These are phyloP conservation scores for Tenrec ecaudatus DNA, from an alignment of 2,113 vertebrate species.

Conservation along the genomic window DNA sequence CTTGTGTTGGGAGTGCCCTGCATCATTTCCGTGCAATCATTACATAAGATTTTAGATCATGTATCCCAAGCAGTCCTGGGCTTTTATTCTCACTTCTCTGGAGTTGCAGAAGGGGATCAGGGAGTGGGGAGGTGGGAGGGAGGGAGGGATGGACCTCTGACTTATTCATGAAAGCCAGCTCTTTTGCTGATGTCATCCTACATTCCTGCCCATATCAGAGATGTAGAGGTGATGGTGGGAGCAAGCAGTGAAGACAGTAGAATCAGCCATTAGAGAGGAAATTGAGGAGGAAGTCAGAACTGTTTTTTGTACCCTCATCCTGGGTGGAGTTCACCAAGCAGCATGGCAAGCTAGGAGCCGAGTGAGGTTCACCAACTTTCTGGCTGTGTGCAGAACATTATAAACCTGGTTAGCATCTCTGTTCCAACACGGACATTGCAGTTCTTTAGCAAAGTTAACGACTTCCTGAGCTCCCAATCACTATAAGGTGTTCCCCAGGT, in stretches of 20 bases:
- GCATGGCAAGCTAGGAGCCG: neutral
- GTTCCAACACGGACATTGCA: neutral
- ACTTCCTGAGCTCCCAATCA: neutral
- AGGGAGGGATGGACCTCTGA: neutral
- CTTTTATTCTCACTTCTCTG: neutral
- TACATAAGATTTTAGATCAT: neutral
- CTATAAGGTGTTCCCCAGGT: neutral
- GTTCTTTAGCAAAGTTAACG: neutral
- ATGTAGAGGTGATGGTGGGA: neutral
- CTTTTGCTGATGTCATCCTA: neutral
- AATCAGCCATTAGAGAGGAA: neutral
- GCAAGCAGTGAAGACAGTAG: neutral
- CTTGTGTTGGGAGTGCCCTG: neutral
- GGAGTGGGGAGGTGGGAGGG: too few species aligned
- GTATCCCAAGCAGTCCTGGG: neutral
- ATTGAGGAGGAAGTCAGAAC: neutral
- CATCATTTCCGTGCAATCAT: neutral
- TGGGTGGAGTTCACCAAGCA: neutral
- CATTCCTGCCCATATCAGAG: neutral
- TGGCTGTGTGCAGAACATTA: neutral
- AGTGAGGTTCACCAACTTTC: neutral
- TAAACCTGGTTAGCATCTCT: neutral
- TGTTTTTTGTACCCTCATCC: too few species aligned
- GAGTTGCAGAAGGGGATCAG: neutral
- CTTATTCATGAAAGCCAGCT: conserved; percentile 2